These are phyloP conservation scores for Itoplectis maculator DNA, from an alignment of 2,888 invertebrate genomes.

Conservation along the genomic window DNA sequence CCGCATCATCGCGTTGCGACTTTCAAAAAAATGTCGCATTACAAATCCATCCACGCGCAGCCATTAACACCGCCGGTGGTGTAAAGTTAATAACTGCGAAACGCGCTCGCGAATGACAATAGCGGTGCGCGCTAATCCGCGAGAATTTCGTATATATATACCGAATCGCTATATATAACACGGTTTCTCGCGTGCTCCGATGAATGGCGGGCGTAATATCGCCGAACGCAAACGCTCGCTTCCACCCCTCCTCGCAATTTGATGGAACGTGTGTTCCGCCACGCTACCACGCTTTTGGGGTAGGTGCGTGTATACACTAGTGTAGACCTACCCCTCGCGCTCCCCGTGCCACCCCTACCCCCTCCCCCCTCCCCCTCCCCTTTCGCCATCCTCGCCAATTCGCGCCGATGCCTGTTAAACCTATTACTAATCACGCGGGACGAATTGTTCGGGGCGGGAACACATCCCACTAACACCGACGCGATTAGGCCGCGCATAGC, in stretches of 20 bases:
- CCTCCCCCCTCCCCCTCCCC: not conserved
- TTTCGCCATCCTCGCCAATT: not conserved
- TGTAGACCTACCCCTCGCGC: not conserved
- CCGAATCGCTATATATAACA: constrained; percentile 26
- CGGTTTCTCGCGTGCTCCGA: constrained; percentile 11
- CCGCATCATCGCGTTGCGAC: no score
- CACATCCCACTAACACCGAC: constrained; percentile 11
- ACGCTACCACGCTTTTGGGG: not conserved
- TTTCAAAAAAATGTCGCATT: no score
- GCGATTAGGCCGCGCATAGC: constrained; percentile 4
- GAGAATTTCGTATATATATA: constrained; percentile 43
- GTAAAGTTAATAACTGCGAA: not conserved
- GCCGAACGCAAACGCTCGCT: not conserved
- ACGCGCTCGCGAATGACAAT: not conserved
- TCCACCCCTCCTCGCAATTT: not conserved
- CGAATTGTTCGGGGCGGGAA: constrained; percentile 32
- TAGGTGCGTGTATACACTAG: constrained; percentile 3
- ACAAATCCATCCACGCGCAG: not conserved
- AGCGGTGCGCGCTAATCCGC: constrained; percentile 15
- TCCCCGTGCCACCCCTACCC: no score
- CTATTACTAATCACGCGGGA: constrained; percentile 46
- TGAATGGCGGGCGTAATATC: constrained; percentile 32
- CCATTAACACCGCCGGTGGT: not conserved
- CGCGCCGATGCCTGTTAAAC: constrained; percentile 40
- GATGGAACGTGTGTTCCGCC: constrained; percentile 17